A percentile compares a stretch with the other conserved stretches of the same genome.
phyloP scores from a whole-genome alignment of 2,113 vertebrate species.

The Mus spicilegus region DNA sequence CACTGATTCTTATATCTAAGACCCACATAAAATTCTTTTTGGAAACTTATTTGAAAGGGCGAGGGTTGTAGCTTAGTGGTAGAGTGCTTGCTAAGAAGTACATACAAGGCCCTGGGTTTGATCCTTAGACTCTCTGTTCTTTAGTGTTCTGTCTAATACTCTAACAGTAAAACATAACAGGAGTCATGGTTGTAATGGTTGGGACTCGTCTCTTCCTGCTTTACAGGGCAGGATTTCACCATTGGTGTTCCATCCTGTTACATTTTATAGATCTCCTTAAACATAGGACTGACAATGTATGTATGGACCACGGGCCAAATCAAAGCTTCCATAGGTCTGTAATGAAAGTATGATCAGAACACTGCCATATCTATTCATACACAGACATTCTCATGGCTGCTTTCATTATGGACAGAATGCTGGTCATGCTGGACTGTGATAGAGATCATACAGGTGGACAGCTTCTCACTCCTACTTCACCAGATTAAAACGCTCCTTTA shows the following conservation, averaged over 20 bases:
- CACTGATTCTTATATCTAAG: neutral
- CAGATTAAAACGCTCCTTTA: conserved; percentile 20
- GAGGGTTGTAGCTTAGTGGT: neutral
- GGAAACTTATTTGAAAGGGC: neutral
- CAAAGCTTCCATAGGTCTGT: neutral
- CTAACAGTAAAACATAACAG: neutral
- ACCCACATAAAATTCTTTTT: conserved; percentile 31
- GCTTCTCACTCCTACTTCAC: neutral
- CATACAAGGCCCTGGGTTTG: neutral
- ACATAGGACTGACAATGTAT: neutral
- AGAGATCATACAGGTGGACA: neutral
- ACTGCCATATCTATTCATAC: neutral
- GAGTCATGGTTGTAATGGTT: neutral
- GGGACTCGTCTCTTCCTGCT: neutral
- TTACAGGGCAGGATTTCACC: conserved; percentile 13
- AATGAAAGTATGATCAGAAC: conserved; percentile 14
- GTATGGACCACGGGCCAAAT: neutral
- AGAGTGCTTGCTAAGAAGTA: too few relatives aligned
- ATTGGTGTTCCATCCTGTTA: neutral
- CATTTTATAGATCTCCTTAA: neutral
- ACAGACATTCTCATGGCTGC: neutral
- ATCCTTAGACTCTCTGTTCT: neutral
- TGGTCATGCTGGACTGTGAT: neutral
- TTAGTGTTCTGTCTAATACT: neutral
- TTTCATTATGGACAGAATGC: neutral